phyloP scores from a whole-genome alignment of 2,797 vertebrate genomes.

The Phoeniculus purpureus region DNA sequence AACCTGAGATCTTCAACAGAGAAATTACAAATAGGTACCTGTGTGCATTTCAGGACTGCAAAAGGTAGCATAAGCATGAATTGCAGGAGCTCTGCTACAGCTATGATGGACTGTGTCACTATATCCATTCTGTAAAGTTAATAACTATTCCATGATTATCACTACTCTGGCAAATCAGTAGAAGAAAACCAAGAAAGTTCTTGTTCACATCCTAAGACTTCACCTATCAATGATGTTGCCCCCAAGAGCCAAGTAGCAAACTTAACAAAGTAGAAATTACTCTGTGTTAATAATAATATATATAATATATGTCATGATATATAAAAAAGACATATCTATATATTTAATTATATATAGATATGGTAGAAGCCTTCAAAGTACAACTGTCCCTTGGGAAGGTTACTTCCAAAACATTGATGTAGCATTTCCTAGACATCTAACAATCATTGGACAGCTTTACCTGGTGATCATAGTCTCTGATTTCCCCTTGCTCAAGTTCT shows the following conservation, averaged over 20 bases:
- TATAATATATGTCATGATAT: no score
- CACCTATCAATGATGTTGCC: accelerated
- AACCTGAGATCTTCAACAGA: not conserved
- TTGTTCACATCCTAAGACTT: not conserved
- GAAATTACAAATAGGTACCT: not conserved
- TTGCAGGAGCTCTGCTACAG: not conserved
- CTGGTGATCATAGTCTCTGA: slow-evolving; percentile 77
- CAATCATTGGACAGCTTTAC: slow-evolving; percentile 68
- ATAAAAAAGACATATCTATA: no score
- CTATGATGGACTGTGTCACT: not conserved
- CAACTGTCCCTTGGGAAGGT: not conserved
- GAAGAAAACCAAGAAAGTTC: not conserved
- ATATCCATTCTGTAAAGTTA: not conserved
- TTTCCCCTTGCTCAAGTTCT: slow-evolving; percentile 82
- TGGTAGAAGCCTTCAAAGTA: not conserved
- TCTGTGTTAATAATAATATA: not conserved
- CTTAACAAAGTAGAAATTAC: not conserved
- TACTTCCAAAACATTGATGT: not conserved
- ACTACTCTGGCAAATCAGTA: not conserved
- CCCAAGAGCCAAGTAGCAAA: not conserved
- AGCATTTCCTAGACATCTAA: not conserved
- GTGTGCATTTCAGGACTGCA: not conserved
- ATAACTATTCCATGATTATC: not conserved
- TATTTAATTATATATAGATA: not conserved
- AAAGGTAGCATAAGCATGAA: not conserved